phyloP scores from a whole-genome alignment of 2,113 vertebrate species.

The Athene noctua region DNA sequence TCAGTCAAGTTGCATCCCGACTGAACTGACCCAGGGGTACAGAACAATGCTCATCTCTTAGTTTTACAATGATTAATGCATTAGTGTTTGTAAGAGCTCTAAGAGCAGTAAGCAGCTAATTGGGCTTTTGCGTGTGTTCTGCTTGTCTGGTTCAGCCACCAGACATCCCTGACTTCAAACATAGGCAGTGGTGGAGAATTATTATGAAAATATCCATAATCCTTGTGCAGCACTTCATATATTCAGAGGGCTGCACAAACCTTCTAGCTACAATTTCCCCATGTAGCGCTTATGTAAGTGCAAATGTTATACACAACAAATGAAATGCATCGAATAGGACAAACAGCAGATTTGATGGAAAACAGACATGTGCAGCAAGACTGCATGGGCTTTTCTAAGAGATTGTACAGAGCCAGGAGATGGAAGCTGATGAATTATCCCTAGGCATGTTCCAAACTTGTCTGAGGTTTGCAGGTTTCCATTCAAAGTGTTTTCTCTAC shows the following conservation, averaged over 20 bases:
- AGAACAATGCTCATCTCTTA: background rate
- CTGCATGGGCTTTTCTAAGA: background rate
- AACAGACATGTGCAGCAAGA: background rate
- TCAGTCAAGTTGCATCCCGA: background rate
- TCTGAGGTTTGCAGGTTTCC: background rate
- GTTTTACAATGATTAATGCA: constrained; percentile 43
- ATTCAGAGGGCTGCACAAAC: background rate
- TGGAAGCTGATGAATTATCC: background rate
- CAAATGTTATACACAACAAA: background rate
- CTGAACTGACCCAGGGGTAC: background rate
- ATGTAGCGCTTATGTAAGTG: background rate
- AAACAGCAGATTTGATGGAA: constrained; percentile 11
- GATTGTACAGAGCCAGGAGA: background rate
- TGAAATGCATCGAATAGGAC: background rate
- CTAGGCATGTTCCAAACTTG: background rate
- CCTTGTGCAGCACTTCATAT: background rate
- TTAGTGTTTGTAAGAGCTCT: constrained; percentile 50
- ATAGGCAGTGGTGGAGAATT: background rate
- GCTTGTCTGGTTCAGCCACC: constrained; percentile 44
- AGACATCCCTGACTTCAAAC: constrained; percentile 39
- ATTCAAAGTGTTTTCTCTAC: background rate
- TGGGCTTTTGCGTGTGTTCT: constrained; percentile 41
- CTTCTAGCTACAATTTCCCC: background rate
- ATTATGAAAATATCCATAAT: constrained; percentile 32
- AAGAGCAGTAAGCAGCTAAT: constrained; percentile 27